A percentile compares a stretch with the other conserved stretches of the same genome.
phyloP scores from a whole-genome alignment of 2,888 invertebrate species.

The Drosophila kokeensis region DNA sequence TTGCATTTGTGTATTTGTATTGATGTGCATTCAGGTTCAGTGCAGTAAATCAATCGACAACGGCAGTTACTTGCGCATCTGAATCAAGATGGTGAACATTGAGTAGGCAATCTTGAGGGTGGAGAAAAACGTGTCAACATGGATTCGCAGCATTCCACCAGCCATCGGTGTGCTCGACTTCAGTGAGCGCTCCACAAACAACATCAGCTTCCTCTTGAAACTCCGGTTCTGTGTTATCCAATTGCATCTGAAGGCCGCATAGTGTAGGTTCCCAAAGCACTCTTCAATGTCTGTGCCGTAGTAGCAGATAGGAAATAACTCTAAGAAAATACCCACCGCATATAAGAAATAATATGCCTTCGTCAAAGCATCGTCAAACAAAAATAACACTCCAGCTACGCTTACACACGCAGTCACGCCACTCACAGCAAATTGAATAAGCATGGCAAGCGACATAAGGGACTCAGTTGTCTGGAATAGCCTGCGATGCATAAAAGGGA shows the following conservation, averaged over 20 bases:
- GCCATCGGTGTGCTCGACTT: slow-evolving; percentile 59
- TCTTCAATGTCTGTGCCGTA: slow-evolving; percentile 66
- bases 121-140: slow-evolving; percentile 68
- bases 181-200: slow-evolving; percentile 70
- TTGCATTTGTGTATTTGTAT: neutral
- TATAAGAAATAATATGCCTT: slow-evolving; percentile 63
- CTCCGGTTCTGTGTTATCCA: slow-evolving; percentile 62
- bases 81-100: slow-evolving; percentile 66
- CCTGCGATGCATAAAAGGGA: slow-evolving; percentile 22
- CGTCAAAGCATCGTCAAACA: slow-evolving; percentile 50
- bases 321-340: slow-evolving; percentile 48
- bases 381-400: slow-evolving; percentile 62
- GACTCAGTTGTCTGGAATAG: slow-evolving; percentile 52
- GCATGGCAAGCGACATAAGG: slow-evolving; percentile 72
- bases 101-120: slow-evolving; percentile 70
- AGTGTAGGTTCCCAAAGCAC: slow-evolving; percentile 61
- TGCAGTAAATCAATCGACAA: slow-evolving; percentile 3
- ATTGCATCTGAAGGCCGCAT: slow-evolving; percentile 70
- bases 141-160: slow-evolving; percentile 72
- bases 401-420: slow-evolving; percentile 65
- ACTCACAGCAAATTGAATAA: slow-evolving; percentile 65
- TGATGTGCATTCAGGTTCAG: neutral
- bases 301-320: slow-evolving; percentile 75
- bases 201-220: slow-evolving; percentile 67
- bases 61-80: slow-evolving; percentile 49